A percentile compares a stretch with the other conserved stretches of the same genome.
Evolutionary conservation across 2,888 invertebrate genomes (phyloP).

Genomic region (Disparrhopalites patrizii): DNA sequence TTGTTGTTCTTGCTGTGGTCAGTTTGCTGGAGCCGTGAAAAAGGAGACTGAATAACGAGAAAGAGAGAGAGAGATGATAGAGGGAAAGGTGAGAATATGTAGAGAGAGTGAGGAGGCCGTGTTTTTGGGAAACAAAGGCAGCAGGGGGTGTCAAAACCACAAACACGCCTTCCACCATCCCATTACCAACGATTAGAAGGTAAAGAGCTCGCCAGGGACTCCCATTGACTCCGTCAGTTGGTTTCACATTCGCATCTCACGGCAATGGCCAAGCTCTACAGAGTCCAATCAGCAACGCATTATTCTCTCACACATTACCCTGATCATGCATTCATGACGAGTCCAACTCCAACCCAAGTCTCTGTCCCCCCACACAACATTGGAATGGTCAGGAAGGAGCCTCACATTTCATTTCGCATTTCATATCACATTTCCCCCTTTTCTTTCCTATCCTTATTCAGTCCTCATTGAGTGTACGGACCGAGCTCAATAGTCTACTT

Average conservation of each 20-base stretch:
- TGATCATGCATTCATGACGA: not conserved
- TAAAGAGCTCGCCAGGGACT: constrained; percentile 23
- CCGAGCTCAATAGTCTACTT: no score
- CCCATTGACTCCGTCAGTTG: constrained; percentile 22
- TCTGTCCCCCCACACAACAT: no score
- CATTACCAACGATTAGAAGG: constrained; percentile 19
- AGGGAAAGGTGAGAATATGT: constrained; percentile 5
- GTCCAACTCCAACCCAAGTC: no score
- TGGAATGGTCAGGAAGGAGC: no score
- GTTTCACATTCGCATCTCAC: constrained; percentile 18
- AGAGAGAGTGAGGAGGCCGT: constrained; percentile 22
- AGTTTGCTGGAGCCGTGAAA: not conserved
- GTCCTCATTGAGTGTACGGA: no score
- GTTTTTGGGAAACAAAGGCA: constrained; percentile 36
- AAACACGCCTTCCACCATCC: constrained; percentile 33
- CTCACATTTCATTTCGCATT: no score
- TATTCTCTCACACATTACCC: no score
- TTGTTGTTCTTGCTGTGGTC: constrained; percentile 10
- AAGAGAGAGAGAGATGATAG: not conserved
- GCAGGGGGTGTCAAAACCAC: constrained; percentile 36
- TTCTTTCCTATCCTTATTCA: no score
- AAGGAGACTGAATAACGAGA: not conserved
- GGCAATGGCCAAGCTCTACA: constrained; percentile 9
- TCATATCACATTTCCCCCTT: no score
- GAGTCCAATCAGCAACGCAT: no score